These are phyloP conservation scores for Melanotaenia nigrans DNA, from an alignment of 2,797 vertebrate genomes.

Conservation along the genomic window DNA sequence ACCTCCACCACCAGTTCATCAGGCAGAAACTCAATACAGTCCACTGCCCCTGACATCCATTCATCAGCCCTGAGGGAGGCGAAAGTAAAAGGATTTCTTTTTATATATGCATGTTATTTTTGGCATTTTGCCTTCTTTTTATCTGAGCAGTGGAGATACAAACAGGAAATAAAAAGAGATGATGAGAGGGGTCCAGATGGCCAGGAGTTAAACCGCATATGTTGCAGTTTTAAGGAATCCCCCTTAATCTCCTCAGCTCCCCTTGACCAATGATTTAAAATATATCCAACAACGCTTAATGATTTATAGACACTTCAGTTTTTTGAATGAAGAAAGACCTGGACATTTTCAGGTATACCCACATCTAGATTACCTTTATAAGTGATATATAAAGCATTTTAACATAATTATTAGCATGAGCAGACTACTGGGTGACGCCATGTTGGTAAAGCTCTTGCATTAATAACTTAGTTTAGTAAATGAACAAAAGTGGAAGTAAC, in stretches of 20 bases:
- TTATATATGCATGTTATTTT: neutral
- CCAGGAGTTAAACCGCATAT: conserved; percentile 1
- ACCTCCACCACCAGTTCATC: conserved; percentile 93
- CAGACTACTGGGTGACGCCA: neutral
- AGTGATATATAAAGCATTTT: neutral
- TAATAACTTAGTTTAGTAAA: neutral
- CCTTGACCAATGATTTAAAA: conserved; percentile 11
- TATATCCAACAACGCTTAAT: neutral
- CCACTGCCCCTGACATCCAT: conserved; percentile 92
- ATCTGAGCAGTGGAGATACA: neutral
- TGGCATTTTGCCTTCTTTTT: neutral
- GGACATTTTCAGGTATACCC: neutral
- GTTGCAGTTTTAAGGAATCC: neutral
- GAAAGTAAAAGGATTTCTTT: neutral
- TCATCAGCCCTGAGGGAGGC: conserved; percentile 87
- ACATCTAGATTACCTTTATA: neutral
- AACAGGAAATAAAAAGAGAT: neutral
- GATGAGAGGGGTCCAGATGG: neutral
- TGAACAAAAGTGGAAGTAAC: neutral
- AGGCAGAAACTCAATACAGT: conserved; percentile 94
- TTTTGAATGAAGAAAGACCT: neutral
- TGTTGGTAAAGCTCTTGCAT: neutral
- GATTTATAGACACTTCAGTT: neutral
- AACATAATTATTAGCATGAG: too few species aligned
- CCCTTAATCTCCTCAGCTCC: conserved; percentile 14